Evolutionary conservation across 2,113 vertebrate genomes (phyloP).

Genomic region (Bujurquina vittata): DNA sequence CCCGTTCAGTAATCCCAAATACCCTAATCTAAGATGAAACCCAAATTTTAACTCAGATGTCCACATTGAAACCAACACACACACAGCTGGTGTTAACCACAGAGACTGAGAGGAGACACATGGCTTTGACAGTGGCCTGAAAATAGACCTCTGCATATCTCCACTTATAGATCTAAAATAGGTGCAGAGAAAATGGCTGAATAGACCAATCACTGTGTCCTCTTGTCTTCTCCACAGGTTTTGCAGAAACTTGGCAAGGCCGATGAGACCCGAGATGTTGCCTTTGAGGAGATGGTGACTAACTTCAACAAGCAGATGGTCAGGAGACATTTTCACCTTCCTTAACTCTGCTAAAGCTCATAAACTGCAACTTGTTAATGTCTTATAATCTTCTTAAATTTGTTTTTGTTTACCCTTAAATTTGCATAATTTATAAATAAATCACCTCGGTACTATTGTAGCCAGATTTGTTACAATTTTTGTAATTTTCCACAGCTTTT

Average conservation of each 20-base stretch:
- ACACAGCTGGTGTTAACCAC: not conserved
- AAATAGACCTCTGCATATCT: not conserved
- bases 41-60: not conserved
- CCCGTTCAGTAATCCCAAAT: not conserved
- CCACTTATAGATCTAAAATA: conserved; percentile 1
- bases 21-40: not conserved
- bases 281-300: conserved; percentile 92
- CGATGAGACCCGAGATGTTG: conserved; percentile 94
- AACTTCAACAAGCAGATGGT: conserved; percentile 99
- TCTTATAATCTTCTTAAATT: not conserved
- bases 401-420: not conserved
- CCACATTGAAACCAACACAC: not conserved
- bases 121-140: conserved; percentile 9
- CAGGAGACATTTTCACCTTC: conserved; percentile 42
- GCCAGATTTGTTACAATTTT: not conserved
- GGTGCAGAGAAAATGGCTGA: not conserved
- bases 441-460: not conserved
- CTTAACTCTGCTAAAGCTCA: not conserved
- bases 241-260: conserved; percentile 98
- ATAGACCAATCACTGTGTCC: not conserved
- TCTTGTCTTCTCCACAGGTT: conserved; percentile 79
- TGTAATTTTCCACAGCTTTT: not conserved
- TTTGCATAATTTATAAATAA: not conserved
- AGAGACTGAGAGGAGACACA: not conserved
- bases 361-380: not conserved